A percentile compares a stretch with the other conserved stretches of the same genome.
Conservation (phyloP, 2,888 invertebrate genomes). For the Papilio elwesi region DNA sequence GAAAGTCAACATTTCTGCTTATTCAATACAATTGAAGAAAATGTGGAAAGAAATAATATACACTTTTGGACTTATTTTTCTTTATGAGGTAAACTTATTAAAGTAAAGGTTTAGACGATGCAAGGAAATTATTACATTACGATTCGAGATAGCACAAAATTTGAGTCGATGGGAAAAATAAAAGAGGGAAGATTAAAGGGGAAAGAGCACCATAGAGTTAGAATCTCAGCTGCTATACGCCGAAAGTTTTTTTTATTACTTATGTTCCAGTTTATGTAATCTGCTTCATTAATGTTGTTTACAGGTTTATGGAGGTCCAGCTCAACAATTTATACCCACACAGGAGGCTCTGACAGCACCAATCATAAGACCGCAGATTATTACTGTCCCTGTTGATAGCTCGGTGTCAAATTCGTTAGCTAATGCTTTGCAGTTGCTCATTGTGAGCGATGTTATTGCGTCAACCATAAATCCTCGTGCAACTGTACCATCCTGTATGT, state of each 20-base stretch:
- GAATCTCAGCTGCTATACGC: too few relatives aligned
- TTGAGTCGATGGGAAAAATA: background rate
- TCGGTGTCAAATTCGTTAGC: constrained; percentile 36
- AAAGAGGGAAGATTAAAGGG: background rate
- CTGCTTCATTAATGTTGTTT: constrained; percentile 28
- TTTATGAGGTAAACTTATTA: constrained; percentile 26
- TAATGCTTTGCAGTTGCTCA: constrained; percentile 37
- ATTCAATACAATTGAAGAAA: constrained; percentile 19
- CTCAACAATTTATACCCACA: constrained; percentile 21
- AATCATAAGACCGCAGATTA: constrained; percentile 19
- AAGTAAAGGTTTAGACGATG: background rate
- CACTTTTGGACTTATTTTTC: constrained; percentile 25
- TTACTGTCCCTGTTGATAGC: constrained; percentile 24
- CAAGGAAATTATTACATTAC: background rate
- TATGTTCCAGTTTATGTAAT: background rate
- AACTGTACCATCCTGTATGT: constrained; percentile 33
- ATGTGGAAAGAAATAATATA: constrained; percentile 36
- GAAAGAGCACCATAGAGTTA: too few relatives aligned
- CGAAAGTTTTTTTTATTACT: background rate
- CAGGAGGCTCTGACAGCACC: constrained; percentile 20
- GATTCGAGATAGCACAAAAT: background rate
- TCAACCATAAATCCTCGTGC: constrained; percentile 37
- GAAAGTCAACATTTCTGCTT: background rate
- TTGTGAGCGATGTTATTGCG: constrained; percentile 39
- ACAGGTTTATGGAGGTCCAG: constrained; percentile 43